These are phyloP conservation scores for Bucorvus abyssinicus DNA, from an alignment of 2,797 vertebrate species.

Conservation along the genomic window DNA sequence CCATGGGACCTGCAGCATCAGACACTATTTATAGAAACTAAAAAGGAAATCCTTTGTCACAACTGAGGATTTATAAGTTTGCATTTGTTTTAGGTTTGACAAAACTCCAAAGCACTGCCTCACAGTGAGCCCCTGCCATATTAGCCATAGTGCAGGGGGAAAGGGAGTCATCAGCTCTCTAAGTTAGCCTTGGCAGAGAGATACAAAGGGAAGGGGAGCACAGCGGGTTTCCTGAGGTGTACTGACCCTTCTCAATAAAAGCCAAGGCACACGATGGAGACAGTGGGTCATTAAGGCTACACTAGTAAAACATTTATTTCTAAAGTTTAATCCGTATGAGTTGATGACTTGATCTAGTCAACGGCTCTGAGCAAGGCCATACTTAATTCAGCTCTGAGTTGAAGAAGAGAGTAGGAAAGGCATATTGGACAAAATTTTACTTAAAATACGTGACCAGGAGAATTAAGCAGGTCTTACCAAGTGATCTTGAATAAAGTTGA, in stretches of 20 bases:
- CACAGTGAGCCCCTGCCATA: background rate
- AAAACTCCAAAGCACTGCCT: background rate
- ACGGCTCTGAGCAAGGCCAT: background rate
- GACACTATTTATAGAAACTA: slow-evolving; percentile 34
- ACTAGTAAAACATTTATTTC: background rate
- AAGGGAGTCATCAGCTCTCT: background rate
- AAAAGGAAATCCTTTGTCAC: slow-evolving; percentile 55
- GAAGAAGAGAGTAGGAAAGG: background rate
- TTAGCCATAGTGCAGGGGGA: background rate
- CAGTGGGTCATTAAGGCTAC: background rate
- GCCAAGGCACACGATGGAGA: background rate
- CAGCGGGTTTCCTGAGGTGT: background rate
- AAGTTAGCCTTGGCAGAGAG: background rate
- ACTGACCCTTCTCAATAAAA: background rate
- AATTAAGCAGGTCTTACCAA: background rate
- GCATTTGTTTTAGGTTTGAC: background rate
- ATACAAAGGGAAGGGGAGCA: background rate
- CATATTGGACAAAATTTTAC: background rate
- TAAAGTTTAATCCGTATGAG: background rate
- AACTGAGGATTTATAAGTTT: background rate
- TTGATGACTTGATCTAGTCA: background rate
- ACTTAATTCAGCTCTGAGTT: background rate
- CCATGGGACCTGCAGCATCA: background rate
- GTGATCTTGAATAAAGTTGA: background rate
- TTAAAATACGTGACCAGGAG: background rate